Base-by-base conservation (phyloP, 2,888 invertebrate species). In the Eristalis pertinax region DNA sequence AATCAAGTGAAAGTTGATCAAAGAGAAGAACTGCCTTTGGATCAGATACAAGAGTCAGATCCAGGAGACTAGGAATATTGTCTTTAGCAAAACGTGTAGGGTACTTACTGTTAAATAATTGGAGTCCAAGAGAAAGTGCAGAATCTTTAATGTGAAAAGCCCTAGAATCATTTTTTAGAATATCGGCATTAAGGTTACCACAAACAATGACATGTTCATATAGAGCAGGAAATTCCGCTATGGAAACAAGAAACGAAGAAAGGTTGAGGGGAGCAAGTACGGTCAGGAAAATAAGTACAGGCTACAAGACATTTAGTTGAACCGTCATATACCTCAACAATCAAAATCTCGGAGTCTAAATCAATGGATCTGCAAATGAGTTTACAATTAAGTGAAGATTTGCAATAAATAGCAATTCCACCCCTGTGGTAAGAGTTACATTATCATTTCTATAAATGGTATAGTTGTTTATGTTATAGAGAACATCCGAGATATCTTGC, bases 381-480 rank as follows among this genome's bases (percentile, higher is more conserved):
- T 8, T 32, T 22, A 19, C 38, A 70, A 3, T n/a, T 60, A 24
- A 58, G 70, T 24, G 56, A n/a, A 1, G 68, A 56, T n/a, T 29
- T 68, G n/a, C 0, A 56, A 26, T 68, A 70, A 2, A 70, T 58
- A 32, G 60, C 35, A 15, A 70, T 15, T 13, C 70, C 60, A 70
- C 60, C 60, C 7, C 68, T 0, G 2, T 13, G 1, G 50, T 29
- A 29, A 50, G 19, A 50, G 50, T 50, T 50, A 19, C 8, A n/a
- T 8, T 29, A 15, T 29, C 13, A 26, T 29, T 62, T 15, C 62
- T 13, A 2, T 15, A 29, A 26, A 22, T 29, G 15, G 15, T 3
- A 58, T 56, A n/a, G 10, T 10, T 56, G 8, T 19, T 19, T 56
- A 56, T 56, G 11, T 19, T 22, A 58, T 22, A 22, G 2, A 10